phyloP scores from a whole-genome alignment of 92 coral and sea anemone genomes.

The Umimayanthus chanpuru region DNA sequence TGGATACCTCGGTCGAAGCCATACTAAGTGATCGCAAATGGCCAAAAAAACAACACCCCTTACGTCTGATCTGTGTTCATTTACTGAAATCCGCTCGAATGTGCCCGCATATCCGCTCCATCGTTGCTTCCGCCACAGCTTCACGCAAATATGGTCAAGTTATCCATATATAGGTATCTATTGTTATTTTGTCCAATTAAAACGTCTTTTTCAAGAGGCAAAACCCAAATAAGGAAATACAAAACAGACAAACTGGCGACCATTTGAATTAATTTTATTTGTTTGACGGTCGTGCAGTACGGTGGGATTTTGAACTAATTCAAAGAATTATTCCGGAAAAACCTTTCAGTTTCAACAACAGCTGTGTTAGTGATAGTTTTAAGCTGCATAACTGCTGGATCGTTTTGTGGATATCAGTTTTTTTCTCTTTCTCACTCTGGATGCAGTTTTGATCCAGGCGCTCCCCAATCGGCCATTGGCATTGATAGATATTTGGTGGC shows the following conservation, averaged over 20 bases:
- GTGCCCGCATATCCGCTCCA: conserved; percentile 57
- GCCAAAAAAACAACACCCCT: conserved; percentile 35
- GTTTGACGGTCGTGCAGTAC: too few relatives aligned
- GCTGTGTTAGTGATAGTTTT: not conserved
- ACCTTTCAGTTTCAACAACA: conserved; percentile 29
- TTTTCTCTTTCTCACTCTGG: too few relatives aligned
- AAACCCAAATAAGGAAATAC: conserved; percentile 11
- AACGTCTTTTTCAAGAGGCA: not conserved
- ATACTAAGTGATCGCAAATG: conserved; percentile 2
- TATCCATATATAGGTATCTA: conserved; percentile 25
- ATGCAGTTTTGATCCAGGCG: not conserved
- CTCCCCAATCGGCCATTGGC: not conserved
- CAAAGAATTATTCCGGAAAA: not conserved
- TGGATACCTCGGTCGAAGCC: conserved; percentile 49
- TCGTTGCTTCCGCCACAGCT: conserved; percentile 20
- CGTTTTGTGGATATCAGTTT: not conserved
- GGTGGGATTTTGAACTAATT: not conserved
- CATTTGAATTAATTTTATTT: not conserved
- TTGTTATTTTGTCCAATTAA: conserved; percentile 33
- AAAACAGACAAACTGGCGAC: conserved; percentile 11
- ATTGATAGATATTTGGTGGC: too few relatives aligned
- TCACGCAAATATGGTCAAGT: conserved; percentile 45
- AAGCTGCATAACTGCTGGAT: not conserved
- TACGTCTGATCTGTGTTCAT: not conserved
- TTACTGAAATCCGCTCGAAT: conserved; percentile 35